Evolutionary conservation across 2,113 vertebrate genomes (phyloP), one percentile per base, ranked within the genome.

Genomic region (Sterrhoptilus dennistouni): DNA sequence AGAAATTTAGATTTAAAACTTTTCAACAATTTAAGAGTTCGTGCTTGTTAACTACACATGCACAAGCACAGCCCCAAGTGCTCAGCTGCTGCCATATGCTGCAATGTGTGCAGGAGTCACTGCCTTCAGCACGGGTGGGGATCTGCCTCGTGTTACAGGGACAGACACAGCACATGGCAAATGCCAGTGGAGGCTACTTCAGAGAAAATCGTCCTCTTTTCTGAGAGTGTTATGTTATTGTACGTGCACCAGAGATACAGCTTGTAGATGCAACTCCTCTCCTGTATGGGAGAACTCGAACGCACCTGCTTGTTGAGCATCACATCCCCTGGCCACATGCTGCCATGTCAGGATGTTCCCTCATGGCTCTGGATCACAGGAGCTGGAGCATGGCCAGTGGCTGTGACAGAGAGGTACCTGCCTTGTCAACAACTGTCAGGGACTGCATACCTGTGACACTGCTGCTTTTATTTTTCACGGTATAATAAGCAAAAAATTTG

Each of bases 381-480:
- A 96, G 89, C 65, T 5, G 28, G 77, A 74, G 74, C 40, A 68
- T 47, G 81, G 60, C 25, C 64, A 93, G 83, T 8, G 6, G 87
- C 74, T 91, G 90, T 50, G 47, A 12, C 2, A 5, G 68, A 69
- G 44, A 80, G 15, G 52, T 69, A 90, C 86, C 70, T 86, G 72
- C 72, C 76, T 94, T 90, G 90, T 92, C 91, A 91, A 76, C 89
- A 96, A 40, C 84, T 93, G 59, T 66, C 92, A 96, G 80, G 71
- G 86, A 61, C 70, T 65, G 87, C 57, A 31, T 49, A 68, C 54
- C 71, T 85, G 53, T 94, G 86, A 80, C 70, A 76, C 6, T 27
- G 81, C n/a, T 25, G 63, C 94, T 86, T 93, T 93, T 84, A 65
- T 31, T 83, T 81, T 66, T 84, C 53, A 77, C 75, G 70, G 56